Base-by-base conservation (phyloP, 2,888 invertebrate genomes). In the Caenorhabditis sulstoni region DNA sequence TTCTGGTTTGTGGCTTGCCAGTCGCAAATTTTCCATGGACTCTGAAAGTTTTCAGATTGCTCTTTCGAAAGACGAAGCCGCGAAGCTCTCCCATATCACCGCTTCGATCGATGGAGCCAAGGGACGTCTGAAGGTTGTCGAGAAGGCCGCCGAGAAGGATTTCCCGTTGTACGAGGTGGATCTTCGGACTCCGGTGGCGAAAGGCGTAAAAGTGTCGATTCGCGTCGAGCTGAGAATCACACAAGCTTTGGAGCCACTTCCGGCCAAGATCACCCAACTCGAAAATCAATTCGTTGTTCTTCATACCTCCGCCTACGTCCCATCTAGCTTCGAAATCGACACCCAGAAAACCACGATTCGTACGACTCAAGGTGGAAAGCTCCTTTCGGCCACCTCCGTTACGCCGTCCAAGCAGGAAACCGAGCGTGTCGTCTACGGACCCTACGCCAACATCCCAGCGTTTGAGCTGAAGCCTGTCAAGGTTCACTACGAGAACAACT, bases 401-500 rank as follows among this genome's bases (percentile, higher is more conserved):
- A 95, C 95, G 90, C 96, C 96, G 1, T 94, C 94, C 53, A 92
- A 93, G 11, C 94, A 94, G 86, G 93, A 93, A 59, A 96, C 96
- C 81, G 94, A 94, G 29, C 93, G 93, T n/a, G 93, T 99, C 57
- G 93, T 92, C 0, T 97, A 96, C 91, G 99, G 99, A 5, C 95
- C 97, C 0, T 97, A 94, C 90, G 93, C 94, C 67, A 94, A 95
- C 86, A 92, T 94, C 74, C 92, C 93, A 79, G 92, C 93, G 0
- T 93, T 93, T 84, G 90, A 92, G 23, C 71, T 88, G 81, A 93
- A 94, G 84, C 93, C 94, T 23, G 81, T 97, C 85, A 92, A 92
- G 47, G 92, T 98, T 41, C 99, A 99, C 91, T 97, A 94, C 90
- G 98, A 97, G 91, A 99, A 97, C 91, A 96, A 97, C 91, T 93